Evolutionary conservation across 2,888 invertebrate species (phyloP), one percentile per base, ranked within the genome.

Genomic region (Shargacucullia verbasci): DNA sequence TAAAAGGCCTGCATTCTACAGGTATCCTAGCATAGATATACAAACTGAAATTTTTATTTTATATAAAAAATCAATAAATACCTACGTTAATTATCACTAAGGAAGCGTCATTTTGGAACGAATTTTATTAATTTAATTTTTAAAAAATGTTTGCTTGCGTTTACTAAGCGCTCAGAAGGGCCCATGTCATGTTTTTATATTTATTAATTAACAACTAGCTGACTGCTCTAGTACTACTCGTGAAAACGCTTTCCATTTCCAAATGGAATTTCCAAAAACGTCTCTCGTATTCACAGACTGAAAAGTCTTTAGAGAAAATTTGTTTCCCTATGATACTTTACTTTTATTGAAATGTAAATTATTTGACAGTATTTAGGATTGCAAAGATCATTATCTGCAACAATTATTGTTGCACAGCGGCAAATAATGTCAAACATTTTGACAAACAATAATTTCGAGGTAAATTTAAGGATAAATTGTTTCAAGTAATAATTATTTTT

Each of bases 101-200:
- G 88, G 89, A 88, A 88, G 89, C 89, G 81, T 87, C 78, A 77
- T 83, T 82, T 85, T 78, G 80, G 83, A 81, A 83, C 80, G 73
- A 80, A 68, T 75, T 66, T 65, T 73, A 70, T 65, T 59, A 59
- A 54, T 61, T 60, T 65, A 58, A 52, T 56, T 64, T 69, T 63
- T 45, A 47, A 43, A 62, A 75, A 62, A 47, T 38, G 33, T 55
- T 62, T 68, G 66, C 57, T 70, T 66, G 60, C 69, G 20, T 63
- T 62, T 46, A 59, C 53, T 68, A 74, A 68, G 69, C 70, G 59
- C 48, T 38, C 63, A 49, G 69, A 76, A 78, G 78, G 59, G 65
- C 72, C 76, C 72, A 72, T 76, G 72, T 69, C 78, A 78, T 61
- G 29, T 68, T 59, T n/a, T 43, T 20, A 35, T 15, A 50, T 56